phyloP scores from a whole-genome alignment of 2,888 invertebrate genomes.

The Pristionchus entomophagus region DNA sequence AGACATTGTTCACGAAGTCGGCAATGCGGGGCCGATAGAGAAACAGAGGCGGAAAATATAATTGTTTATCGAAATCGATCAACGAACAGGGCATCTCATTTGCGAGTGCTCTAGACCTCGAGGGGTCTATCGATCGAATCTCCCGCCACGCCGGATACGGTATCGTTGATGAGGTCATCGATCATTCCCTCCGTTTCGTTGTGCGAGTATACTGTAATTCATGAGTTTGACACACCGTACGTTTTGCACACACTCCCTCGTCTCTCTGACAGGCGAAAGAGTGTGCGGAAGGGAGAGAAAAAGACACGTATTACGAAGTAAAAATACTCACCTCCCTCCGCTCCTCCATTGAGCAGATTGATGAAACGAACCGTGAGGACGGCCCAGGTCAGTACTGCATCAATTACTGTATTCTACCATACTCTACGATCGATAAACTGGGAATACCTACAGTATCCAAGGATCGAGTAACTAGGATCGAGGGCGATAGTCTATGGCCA shows the following conservation, averaged over 20 bases:
- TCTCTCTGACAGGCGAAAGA: too few relatives aligned
- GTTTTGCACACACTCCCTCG: background rate
- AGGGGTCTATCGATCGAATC: too few relatives aligned
- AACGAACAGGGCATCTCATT: too few relatives aligned
- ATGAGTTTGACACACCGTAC: background rate
- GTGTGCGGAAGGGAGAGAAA: background rate
- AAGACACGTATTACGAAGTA: background rate
- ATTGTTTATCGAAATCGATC: too few relatives aligned
- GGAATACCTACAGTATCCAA: background rate
- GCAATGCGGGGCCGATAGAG: background rate
- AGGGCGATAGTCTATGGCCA: background rate
- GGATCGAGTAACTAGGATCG: background rate
- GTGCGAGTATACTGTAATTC: background rate
- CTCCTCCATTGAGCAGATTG: constrained; percentile 5
- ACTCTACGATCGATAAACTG: background rate
- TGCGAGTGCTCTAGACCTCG: too few relatives aligned
- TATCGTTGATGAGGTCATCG: constrained; percentile 10
- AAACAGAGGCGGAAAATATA: too few relatives aligned
- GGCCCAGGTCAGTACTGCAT: background rate
- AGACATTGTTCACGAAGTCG: too few relatives aligned
- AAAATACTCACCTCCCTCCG: background rate
- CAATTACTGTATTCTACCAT: background rate
- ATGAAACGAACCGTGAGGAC: constrained; percentile 17
- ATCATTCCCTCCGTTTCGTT: background rate
- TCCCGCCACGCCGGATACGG: background rate